A percentile compares a stretch with the other conserved stretches of the same genome.
Evolutionary conservation across 2,888 invertebrate genomes (phyloP).

Genomic region (Stenodera caucasica): DNA sequence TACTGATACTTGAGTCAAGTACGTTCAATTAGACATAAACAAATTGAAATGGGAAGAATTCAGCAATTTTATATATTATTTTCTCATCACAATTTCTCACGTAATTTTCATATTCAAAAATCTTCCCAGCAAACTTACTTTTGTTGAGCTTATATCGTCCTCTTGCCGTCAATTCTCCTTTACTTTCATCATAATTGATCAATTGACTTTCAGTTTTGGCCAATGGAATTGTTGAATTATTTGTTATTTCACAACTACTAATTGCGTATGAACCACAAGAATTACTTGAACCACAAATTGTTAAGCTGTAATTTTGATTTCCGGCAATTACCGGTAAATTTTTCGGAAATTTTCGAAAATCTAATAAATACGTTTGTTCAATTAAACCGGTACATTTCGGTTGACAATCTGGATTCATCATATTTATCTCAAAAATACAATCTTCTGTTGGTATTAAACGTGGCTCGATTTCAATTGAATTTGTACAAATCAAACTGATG

Average conservation of each 20-base stretch:
- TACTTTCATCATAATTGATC: slow-evolving; percentile 13
- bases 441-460: slow-evolving; percentile 9
- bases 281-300: slow-evolving; percentile 14
- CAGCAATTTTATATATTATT: too few species aligned
- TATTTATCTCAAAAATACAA: slow-evolving; percentile 15
- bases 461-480: slow-evolving; percentile 7
- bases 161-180: slow-evolving; percentile 14
- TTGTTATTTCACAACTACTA: slow-evolving; percentile 11
- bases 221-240: slow-evolving; percentile 8
- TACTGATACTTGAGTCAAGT: too few species aligned
- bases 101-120: too few species aligned
- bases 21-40: too few species aligned
- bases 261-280: slow-evolving; percentile 7
- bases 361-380: slow-evolving; percentile 8
- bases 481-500: slow-evolving; percentile 9
- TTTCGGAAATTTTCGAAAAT: slow-evolving; percentile 13
- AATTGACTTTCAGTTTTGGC: slow-evolving; percentile 15
- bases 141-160: slow-evolving; percentile 13
- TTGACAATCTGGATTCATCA: slow-evolving; percentile 14
- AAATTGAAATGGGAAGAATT: too few species aligned
- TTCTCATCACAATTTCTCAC: too few species aligned
- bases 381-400: slow-evolving; percentile 17
- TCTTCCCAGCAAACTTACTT: too few species aligned
- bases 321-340: slow-evolving; percentile 1
- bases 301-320: slow-evolving; percentile 9